These are phyloP conservation scores for Alosa sapidissima DNA, from an alignment of 2,797 vertebrate species.

Conservation along the genomic window DNA sequence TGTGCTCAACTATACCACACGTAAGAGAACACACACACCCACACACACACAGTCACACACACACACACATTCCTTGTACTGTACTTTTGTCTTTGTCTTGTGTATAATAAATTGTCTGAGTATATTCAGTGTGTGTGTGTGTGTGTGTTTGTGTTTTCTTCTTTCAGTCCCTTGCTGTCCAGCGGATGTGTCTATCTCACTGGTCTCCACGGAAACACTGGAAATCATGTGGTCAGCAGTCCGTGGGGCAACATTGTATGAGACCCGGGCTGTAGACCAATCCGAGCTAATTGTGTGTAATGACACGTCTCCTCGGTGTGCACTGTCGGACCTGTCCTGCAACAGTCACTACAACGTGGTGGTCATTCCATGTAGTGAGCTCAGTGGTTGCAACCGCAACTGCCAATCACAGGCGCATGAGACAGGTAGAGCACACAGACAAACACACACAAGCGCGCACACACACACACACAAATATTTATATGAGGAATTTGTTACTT, in stretches of 20 bases:
- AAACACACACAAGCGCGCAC: background rate
- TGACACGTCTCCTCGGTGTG: conserved; percentile 81
- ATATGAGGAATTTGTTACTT: background rate
- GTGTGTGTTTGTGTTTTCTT: background rate
- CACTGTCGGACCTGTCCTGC: conserved; percentile 83
- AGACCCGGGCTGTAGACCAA: conserved; percentile 73
- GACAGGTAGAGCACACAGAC: conserved; percentile 74
- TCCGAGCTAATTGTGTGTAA: conserved; percentile 74
- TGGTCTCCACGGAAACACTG: conserved; percentile 78
- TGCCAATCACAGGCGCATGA: conserved; percentile 70
- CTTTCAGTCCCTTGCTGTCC: conserved; percentile 88
- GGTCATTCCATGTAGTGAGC: conserved; percentile 83
- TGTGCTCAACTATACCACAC: conserved; percentile 82
- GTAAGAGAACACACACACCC: conserved; percentile 66
- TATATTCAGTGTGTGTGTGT: background rate
- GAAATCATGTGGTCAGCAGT: conserved; percentile 80
- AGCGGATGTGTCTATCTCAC: conserved; percentile 65
- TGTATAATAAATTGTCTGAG: background rate
- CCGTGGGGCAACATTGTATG: conserved; percentile 83
- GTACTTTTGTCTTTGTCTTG: background rate
- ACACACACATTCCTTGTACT: background rate
- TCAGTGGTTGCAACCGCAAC: conserved; percentile 76
- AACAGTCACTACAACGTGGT: conserved; percentile 78
- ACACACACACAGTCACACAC: background rate
- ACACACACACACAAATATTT: background rate